These are phyloP conservation scores for Rhamnusium bicolor DNA, from an alignment of 2,888 invertebrate genomes.

Conservation along the genomic window DNA sequence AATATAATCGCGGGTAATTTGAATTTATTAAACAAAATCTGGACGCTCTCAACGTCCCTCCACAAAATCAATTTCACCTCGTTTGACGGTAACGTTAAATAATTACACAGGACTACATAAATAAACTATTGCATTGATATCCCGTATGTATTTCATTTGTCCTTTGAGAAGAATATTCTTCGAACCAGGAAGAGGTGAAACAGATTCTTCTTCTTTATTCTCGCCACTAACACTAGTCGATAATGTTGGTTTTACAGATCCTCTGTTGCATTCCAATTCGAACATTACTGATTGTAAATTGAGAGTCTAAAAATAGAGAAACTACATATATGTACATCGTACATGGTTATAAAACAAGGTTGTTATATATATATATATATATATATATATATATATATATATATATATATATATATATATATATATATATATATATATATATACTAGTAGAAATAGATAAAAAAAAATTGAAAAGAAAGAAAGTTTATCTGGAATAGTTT, in stretches of 20 bases:
- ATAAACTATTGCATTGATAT: slow-evolving; percentile 87
- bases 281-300: slow-evolving; percentile 86
- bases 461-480: too few relatives aligned
- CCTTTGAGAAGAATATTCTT: slow-evolving; percentile 85
- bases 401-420: too few relatives aligned
- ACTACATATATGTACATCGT: neutral
- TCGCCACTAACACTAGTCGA: neutral
- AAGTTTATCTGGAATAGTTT: too few relatives aligned
- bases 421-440: too few relatives aligned
- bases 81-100: neutral
- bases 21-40: too few relatives aligned
- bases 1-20: too few relatives aligned
- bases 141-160: slow-evolving; percentile 86
- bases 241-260: slow-evolving; percentile 64
- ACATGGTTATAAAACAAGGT: neutral
- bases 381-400: too few relatives aligned
- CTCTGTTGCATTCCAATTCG: slow-evolving; percentile 83
- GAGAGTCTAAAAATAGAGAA: slow-evolving; percentile 73
- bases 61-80: too few relatives aligned
- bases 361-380: too few relatives aligned
- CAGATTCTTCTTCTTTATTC: neutral
- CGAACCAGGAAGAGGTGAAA: slow-evolving; percentile 70
- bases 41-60: too few relatives aligned
- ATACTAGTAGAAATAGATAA: too few relatives aligned
- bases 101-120: slow-evolving; percentile 89